A percentile compares a stretch with the other conserved stretches of the same genome.
Evolutionary conservation across 1,140 invertebrate species (phyloP).

Genomic region (Lordiphosa collinella): DNA sequence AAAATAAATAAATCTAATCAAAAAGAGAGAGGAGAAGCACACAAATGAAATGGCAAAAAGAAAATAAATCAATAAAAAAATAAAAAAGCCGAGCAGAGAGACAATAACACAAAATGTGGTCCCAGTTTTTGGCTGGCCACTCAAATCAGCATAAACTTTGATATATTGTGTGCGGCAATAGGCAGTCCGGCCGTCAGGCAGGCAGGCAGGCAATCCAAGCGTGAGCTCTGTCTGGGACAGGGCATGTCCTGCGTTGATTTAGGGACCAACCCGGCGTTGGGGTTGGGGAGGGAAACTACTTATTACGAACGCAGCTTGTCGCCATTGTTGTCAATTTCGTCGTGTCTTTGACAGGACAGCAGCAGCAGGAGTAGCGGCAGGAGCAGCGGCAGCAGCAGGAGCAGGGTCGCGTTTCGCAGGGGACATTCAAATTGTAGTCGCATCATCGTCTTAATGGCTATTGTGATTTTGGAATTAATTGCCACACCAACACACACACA

Average conservation of each 20-base stretch:
- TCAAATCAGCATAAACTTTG: constrained; percentile 78
- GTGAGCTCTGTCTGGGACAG: constrained; percentile 20
- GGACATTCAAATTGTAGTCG: constrained; percentile 72
- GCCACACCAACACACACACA: constrained; percentile 35
- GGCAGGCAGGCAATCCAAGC: constrained; percentile 9
- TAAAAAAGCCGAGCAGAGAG: constrained; percentile 3
- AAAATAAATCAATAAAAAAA: constrained; percentile 43
- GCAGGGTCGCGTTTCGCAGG: neutral
- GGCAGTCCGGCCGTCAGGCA: constrained; percentile 14
- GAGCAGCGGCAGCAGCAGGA: constrained; percentile 4
- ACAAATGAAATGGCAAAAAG: constrained; percentile 69
- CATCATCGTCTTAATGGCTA: constrained; percentile 77
- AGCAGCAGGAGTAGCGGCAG: neutral
- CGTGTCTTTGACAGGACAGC: constrained; percentile 59
- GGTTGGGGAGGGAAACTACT: constrained; percentile 38
- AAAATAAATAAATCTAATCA: constrained; percentile 78
- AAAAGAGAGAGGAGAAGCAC: constrained; percentile 66
- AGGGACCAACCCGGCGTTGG: constrained; percentile 10
- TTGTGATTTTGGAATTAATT: constrained; percentile 77
- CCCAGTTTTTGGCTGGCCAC: constrained; percentile 32
- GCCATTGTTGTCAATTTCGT: constrained; percentile 54
- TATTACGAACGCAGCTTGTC: constrained; percentile 63
- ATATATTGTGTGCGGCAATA: constrained; percentile 75
- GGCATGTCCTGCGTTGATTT: constrained; percentile 69
- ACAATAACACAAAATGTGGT: constrained; percentile 37